Percentiles rank a stretch among this genome's conserved stretches.
Evolutionary conservation across 2,113 vertebrate species (phyloP).

Genomic region (Garra rufa): DNA sequence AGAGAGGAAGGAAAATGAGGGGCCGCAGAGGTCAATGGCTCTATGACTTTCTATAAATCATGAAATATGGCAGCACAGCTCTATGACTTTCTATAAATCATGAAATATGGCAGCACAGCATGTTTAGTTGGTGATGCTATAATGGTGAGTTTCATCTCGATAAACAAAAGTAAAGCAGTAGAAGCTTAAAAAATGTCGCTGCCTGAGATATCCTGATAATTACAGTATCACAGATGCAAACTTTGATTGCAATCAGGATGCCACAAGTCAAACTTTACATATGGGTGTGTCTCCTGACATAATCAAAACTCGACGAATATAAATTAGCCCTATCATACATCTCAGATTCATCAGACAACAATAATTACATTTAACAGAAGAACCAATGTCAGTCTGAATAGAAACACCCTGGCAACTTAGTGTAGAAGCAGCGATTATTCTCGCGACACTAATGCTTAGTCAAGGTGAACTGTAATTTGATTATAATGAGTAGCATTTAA

Average conservation of each 20-base stretch:
- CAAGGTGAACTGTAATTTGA: not conserved
- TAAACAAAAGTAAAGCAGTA: not conserved
- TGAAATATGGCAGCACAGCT: not conserved
- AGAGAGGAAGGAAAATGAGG: slow-evolving; percentile 10
- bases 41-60: slow-evolving; percentile 29
- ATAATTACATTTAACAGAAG: slow-evolving; percentile 2
- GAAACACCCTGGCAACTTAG: not conserved
- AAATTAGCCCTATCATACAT: not conserved
- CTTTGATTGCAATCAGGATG: slow-evolving; percentile 62
- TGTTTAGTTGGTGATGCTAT: not conserved
- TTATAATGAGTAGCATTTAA: not conserved
- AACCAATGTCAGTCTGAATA: too few species aligned
- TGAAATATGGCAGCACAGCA: not conserved
- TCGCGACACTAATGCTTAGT: not conserved
- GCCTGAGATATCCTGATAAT: slow-evolving; percentile 26
- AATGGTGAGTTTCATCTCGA: not conserved
- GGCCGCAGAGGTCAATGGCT: slow-evolving; percentile 23
- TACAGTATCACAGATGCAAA: slow-evolving; percentile 34
- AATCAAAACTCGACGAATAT: slow-evolving; percentile 21
- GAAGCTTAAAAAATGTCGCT: not conserved
- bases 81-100: slow-evolving; percentile 39
- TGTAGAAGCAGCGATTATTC: not conserved
- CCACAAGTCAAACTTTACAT: slow-evolving; percentile 48
- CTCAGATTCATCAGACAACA: not conserved
- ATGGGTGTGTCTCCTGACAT: slow-evolving; percentile 50